phyloP scores from a whole-genome alignment of 30 jellyfish, hydroid and myxozoan species.

The Hydractinia symbiolongicarpus region DNA sequence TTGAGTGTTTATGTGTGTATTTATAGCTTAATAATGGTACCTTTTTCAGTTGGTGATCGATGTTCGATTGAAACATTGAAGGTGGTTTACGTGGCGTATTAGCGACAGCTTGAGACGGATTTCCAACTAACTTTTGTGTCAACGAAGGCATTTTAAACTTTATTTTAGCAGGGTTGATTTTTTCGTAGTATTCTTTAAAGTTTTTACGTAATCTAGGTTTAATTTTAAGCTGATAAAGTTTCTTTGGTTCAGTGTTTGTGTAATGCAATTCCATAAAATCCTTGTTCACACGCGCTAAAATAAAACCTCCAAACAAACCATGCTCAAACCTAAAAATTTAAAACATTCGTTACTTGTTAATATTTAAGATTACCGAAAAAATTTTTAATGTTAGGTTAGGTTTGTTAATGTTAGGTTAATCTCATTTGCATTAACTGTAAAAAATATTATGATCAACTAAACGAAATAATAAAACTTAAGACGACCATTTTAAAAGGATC shows the following conservation, averaged over 20 bases:
- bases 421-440: no score
- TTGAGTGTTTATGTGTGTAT: no score
- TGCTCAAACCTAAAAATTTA: conserved; percentile 12
- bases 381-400: no score
- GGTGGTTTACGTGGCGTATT: neutral
- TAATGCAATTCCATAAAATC: neutral
- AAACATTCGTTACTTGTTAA: neutral
- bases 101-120: conserved; percentile 7
- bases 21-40: neutral
- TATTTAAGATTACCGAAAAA: no score
- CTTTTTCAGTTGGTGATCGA: conserved; percentile 1
- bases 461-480: no score
- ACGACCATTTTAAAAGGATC: no score
- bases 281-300: conserved; percentile 25
- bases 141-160: neutral
- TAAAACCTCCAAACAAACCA: conserved; percentile 32
- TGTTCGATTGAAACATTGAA: neutral
- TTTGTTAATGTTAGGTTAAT: no score
- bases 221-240: conserved; percentile 11
- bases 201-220: neutral
- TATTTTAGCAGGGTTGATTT: no score
- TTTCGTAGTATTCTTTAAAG: no score
- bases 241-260: conserved; percentile 20
- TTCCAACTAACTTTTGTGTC: neutral
- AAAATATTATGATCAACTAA: no score